Conservation (phyloP, 2,888 invertebrate genomes). For the Drosophila hawaiiensis region DNA sequence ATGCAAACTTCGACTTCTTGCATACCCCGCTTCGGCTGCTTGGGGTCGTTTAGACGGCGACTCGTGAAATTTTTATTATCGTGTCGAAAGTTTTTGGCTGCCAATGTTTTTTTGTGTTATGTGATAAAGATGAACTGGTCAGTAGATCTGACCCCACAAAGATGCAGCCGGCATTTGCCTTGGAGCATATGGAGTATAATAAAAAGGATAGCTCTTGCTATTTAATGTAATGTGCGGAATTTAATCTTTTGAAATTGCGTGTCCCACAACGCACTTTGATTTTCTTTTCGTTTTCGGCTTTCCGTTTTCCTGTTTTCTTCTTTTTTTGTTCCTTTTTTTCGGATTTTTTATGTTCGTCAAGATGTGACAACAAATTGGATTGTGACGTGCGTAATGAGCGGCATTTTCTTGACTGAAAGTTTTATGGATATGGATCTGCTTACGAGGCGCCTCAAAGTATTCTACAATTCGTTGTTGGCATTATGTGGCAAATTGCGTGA, state of each 20-base stretch:
- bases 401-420: slow-evolving; percentile 49
- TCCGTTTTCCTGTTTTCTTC: neutral
- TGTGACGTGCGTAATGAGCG: slow-evolving; percentile 71
- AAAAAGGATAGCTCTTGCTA: slow-evolving; percentile 45
- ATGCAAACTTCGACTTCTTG: slow-evolving; percentile 11
- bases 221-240: slow-evolving; percentile 67
- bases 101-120: slow-evolving; percentile 53
- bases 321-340: slow-evolving; percentile 1
- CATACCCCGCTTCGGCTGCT: slow-evolving; percentile 17
- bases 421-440: slow-evolving; percentile 28
- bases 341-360: slow-evolving; percentile 45
- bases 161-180: slow-evolving; percentile 1
- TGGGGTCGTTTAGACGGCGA: slow-evolving; percentile 17
- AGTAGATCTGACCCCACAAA: slow-evolving; percentile 24
- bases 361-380: slow-evolving; percentile 75
- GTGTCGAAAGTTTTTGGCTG: slow-evolving; percentile 64
- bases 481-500: slow-evolving; percentile 31
- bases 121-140: slow-evolving; percentile 71
- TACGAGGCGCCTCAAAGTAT: slow-evolving; percentile 17
- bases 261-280: slow-evolving; percentile 56
- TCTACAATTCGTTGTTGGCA: slow-evolving; percentile 23
- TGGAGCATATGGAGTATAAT: slow-evolving; percentile 17
- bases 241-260: slow-evolving; percentile 73
- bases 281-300: slow-evolving; percentile 30
- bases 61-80: slow-evolving; percentile 70